These are phyloP conservation scores for Podarcis cretensis DNA, from an alignment of 2,113 vertebrate species.

Conservation along the genomic window DNA sequence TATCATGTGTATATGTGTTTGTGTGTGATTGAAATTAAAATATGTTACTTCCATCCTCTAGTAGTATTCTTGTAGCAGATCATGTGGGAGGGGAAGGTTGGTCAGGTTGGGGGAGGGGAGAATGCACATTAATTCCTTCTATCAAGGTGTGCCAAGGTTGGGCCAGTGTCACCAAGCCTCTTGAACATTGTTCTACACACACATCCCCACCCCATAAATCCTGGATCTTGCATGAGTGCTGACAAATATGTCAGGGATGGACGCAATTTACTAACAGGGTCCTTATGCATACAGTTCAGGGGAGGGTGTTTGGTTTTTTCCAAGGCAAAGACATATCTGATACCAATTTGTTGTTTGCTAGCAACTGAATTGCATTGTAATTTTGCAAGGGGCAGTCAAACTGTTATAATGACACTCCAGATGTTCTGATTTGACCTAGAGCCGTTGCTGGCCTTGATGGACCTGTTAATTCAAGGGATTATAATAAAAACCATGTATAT, in stretches of 20 bases:
- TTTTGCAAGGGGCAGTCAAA: background rate
- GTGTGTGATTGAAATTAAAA: conserved; percentile 34
- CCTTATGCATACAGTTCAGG: background rate
- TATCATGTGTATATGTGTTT: conserved; percentile 15
- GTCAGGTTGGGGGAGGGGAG: no score
- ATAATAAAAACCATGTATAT: background rate
- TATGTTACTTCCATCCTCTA: conserved; percentile 1
- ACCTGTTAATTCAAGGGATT: background rate
- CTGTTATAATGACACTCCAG: no score
- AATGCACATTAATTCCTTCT: background rate
- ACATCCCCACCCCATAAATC: background rate
- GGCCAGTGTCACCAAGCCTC: background rate
- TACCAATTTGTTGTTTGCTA: background rate
- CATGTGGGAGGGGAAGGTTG: background rate
- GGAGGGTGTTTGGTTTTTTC: background rate
- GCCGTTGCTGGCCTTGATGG: background rate
- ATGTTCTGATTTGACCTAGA: background rate
- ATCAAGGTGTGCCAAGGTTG: background rate
- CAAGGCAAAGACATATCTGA: background rate
- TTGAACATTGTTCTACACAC: background rate
- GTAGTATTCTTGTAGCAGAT: background rate
- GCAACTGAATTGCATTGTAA: background rate
- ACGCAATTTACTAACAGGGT: conserved; percentile 6
- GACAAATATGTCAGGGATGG: background rate
- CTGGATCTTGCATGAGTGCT: background rate